Conservation (phyloP, 2,797 vertebrate species). For the Gadopsis bispinosus region DNA sequence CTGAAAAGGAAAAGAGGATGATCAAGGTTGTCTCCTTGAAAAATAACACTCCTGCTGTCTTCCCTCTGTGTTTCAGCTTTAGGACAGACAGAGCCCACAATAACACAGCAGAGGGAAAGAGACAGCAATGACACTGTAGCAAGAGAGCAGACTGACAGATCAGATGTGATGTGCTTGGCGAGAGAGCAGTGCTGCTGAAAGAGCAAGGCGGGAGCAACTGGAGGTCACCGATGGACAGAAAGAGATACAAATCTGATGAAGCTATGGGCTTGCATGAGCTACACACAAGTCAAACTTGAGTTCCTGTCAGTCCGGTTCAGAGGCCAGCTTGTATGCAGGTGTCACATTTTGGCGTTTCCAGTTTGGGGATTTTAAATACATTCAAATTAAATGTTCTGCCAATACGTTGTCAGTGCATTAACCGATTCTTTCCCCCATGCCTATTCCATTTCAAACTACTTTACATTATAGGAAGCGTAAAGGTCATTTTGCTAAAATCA, state of each 20-base stretch:
- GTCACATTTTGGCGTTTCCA: constrained; percentile 1
- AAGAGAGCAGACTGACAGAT: constrained; percentile 10
- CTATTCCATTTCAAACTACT: not conserved
- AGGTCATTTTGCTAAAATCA: not conserved
- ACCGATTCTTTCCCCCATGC: not conserved
- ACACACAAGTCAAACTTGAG: not conserved
- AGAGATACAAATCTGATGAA: constrained; percentile 24
- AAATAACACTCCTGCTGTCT: not conserved
- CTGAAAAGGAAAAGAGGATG: constrained; percentile 67
- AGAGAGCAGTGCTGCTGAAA: constrained; percentile 14
- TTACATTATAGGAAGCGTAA: not conserved
- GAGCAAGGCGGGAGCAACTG: not conserved
- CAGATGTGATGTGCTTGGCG: constrained; percentile 30
- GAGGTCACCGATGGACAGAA: constrained; percentile 38
- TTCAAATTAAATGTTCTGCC: not conserved
- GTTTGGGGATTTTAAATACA: not conserved
- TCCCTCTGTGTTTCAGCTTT: constrained; percentile 7
- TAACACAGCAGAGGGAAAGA: constrained; percentile 21
- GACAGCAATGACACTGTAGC: not conserved
- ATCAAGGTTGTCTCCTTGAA: not conserved
- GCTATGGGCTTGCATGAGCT: constrained; percentile 14
- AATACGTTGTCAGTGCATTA: not conserved
- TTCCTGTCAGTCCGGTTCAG: not conserved
- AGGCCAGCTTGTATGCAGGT: not conserved
- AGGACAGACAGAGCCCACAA: not conserved